phyloP scores from a whole-genome alignment of 2,888 invertebrate species.

The Yponomeuta cagnagella region DNA sequence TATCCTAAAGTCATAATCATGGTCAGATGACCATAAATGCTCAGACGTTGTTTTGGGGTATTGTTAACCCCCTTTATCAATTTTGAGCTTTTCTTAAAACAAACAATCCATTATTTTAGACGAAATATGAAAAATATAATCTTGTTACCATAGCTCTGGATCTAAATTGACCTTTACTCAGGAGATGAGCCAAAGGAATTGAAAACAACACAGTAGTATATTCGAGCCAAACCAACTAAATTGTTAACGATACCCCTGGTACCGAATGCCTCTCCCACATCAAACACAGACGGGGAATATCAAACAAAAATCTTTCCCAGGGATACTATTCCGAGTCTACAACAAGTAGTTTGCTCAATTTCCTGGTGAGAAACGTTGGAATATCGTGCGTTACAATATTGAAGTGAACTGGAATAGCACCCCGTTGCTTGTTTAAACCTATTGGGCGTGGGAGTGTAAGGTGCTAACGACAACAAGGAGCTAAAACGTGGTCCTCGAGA shows the following conservation, averaged over 20 bases:
- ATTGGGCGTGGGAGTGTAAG: slow-evolving; percentile 59
- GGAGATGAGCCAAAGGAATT: not conserved
- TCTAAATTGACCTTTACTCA: not conserved
- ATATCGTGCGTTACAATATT: not conserved
- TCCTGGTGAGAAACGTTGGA: not conserved
- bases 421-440: slow-evolving; percentile 47
- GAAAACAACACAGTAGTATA: not conserved
- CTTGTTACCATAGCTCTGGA: too few relatives aligned
- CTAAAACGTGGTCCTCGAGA: slow-evolving; percentile 19
- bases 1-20: too few relatives aligned
- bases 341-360: not conserved
- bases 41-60: too few relatives aligned
- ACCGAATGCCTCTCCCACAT: slow-evolving; percentile 6
- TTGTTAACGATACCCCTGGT: not conserved
- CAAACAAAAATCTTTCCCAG: slow-evolving; percentile 2
- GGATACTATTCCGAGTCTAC: not conserved
- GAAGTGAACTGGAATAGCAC: slow-evolving; percentile 47
- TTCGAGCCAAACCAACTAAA: not conserved
- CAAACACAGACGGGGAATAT: slow-evolving; percentile 11
- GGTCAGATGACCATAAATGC: too few relatives aligned
- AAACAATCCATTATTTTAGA: too few relatives aligned
- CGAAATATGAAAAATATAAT: too few relatives aligned
- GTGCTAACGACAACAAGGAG: slow-evolving; percentile 67
- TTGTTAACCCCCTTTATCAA: too few relatives aligned
- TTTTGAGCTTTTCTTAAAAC: too few relatives aligned